A percentile compares a stretch with the other conserved stretches of the same genome.
These are phyloP conservation scores for Holothuria scabra DNA, from an alignment of 53 echinoderm and acorn worm species.

Conservation along the genomic window DNA sequence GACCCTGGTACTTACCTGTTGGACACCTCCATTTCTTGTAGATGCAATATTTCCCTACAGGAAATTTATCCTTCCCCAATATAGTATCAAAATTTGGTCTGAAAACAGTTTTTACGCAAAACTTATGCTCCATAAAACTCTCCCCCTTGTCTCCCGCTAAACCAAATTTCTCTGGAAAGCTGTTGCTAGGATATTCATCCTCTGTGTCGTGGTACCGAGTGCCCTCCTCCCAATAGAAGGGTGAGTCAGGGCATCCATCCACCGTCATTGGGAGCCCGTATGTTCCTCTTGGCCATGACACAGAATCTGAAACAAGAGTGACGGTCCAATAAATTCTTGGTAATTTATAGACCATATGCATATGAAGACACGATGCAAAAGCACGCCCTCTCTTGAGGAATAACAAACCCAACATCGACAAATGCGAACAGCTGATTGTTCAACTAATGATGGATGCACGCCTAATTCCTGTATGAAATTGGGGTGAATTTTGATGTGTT, in stretches of 20 bases:
- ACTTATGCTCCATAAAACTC: slow-evolving; percentile 7
- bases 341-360: no score
- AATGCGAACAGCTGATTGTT: no score
- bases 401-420: no score
- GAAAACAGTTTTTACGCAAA: slow-evolving; percentile 16
- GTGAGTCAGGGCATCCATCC: slow-evolving; percentile 35
- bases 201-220: slow-evolving; percentile 10
- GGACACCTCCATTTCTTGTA: slow-evolving; percentile 14
- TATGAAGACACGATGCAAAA: no score
- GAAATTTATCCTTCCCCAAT: not conserved
- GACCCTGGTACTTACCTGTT: not conserved
- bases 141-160: slow-evolving; percentile 14
- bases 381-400: no score
- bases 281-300: slow-evolving; percentile 58
- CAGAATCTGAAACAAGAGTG: no score
- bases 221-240: not conserved
- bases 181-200: not conserved
- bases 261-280: slow-evolving; percentile 50
- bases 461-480: no score
- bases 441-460: no score
- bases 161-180: not conserved
- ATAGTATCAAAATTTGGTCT: not conserved
- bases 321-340: no score
- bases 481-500: no score
- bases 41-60: not conserved